Evolutionary conservation across 2,113 vertebrate species (phyloP), one percentile per base, ranked within the genome.

Genomic region (Scomber japonicus): DNA sequence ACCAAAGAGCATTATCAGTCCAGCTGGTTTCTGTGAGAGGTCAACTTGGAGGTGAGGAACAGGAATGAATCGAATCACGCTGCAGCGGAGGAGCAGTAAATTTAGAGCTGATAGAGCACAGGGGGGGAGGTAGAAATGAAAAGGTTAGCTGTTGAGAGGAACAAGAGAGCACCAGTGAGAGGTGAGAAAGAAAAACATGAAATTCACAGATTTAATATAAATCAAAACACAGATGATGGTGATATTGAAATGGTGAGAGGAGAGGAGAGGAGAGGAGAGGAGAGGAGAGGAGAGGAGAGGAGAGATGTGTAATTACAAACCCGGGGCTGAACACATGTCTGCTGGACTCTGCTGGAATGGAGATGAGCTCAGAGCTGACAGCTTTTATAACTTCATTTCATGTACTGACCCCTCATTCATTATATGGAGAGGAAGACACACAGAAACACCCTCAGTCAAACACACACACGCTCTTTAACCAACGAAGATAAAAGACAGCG

Each of bases 221-320:
- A 61, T 11, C 35, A 40, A 40, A 40, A 40, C 35, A 40, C 35
- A 40, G 35, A 40, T 40, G 35, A 40, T 40, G 35, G 35, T 40
- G 9, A 9, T 27, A 27, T 27, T 27, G 35, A 40, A 40, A 40
- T 40, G 35, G 45, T 31, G 13, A 16, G 2, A 21, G 44, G 35
- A 62, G 24, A 17, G 56, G 45, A 55, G 57, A 44, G 21, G 46
- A 13, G 50, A 21, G 44, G 35, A 62, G 24, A 17, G 56, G 50
- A 35, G 50, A 69, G 45, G 45, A 55, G 57, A 44, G 21, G 46
- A 49, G 35, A 71, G 48, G 54, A 27, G 24, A 27, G 44, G 46
- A 56, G 66, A 62, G 5, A 94, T 92, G 90, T 90, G 83, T 95
- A 96, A 96, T 96, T 94, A 94, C 94, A 94, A 88, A 93, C 96